phyloP scores from a whole-genome alignment of 2,888 invertebrate species.

The Acrocera orbiculus region DNA sequence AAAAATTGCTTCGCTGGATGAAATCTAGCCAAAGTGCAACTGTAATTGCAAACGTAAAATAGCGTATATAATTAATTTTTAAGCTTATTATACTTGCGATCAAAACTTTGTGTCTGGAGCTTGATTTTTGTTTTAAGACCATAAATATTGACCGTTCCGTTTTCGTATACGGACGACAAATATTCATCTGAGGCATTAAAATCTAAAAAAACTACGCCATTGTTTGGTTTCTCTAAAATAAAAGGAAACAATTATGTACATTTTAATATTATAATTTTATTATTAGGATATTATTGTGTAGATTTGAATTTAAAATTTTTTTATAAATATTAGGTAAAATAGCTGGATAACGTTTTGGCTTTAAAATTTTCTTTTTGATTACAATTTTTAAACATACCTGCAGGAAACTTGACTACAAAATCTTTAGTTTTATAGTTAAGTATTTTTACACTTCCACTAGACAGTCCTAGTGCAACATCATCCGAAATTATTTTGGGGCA shows the following conservation, averaged over 20 bases:
- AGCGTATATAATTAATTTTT: not conserved
- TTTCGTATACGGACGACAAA: slow-evolving; percentile 26
- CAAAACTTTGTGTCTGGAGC: slow-evolving; percentile 21
- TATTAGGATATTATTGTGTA: no score
- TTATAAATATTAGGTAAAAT: no score
- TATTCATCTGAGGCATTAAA: slow-evolving; percentile 28
- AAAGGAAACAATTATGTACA: not conserved
- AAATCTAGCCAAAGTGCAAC: slow-evolving; percentile 26
- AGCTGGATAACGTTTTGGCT: not conserved
- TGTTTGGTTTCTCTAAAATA: slow-evolving; percentile 18
- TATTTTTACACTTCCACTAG: slow-evolving; percentile 23
- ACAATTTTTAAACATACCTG: slow-evolving; percentile 14
- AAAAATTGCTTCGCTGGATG: slow-evolving; percentile 27
- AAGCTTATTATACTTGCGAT: slow-evolving; percentile 18
- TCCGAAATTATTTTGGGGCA: slow-evolving; percentile 23
- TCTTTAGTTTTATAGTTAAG: slow-evolving; percentile 22
- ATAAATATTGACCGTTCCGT: slow-evolving; percentile 24
- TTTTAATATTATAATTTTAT: no score
- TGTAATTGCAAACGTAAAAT: slow-evolving; percentile 10
- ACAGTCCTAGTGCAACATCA: slow-evolving; percentile 25
- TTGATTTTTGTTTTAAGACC: slow-evolving; percentile 25
- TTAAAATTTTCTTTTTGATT: not conserved
- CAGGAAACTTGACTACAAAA: slow-evolving; percentile 19
- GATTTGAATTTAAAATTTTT: no score
- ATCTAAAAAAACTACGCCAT: slow-evolving; percentile 24